phyloP scores from a whole-genome alignment of 2,888 invertebrate species.

The Geotrupes spiniger region DNA sequence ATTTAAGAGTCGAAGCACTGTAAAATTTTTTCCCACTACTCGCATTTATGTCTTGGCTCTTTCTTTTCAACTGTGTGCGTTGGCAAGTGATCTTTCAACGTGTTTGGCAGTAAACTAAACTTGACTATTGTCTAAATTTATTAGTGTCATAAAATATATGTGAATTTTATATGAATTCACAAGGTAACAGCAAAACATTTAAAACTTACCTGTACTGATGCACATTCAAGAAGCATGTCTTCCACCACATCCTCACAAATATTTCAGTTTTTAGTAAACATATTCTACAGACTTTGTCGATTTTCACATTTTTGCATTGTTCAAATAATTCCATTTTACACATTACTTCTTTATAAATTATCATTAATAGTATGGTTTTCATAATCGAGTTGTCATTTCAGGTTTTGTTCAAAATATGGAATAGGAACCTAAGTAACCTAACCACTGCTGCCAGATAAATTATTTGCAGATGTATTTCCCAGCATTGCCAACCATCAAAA shows the following conservation, averaged over 20 bases:
- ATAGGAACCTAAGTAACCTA: no score
- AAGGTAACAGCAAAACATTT: conserved; percentile 35
- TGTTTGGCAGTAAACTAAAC: conserved; percentile 33
- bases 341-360: no score
- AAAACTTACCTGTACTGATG: neutral
- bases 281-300: conserved; percentile 12
- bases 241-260: neutral
- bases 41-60: conserved; percentile 29
- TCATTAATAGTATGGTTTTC: no score
- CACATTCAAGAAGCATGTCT: neutral
- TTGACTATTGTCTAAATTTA: no score
- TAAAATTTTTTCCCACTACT: conserved; percentile 31
- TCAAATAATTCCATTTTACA: neutral
- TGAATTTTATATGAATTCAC: no score
- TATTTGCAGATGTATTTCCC: no score
- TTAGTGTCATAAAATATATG: no score
- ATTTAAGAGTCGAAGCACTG: conserved; percentile 29
- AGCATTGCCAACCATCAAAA: no score
- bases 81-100: conserved; percentile 34
- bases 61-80: conserved; percentile 37
- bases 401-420: no score
- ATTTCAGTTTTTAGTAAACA: conserved; percentile 9
- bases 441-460: no score
- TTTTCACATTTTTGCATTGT: conserved; percentile 3
- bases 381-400: no score